phyloP scores from a whole-genome alignment of 2,113 vertebrate genomes.

The Prionailurus bengalensis region DNA sequence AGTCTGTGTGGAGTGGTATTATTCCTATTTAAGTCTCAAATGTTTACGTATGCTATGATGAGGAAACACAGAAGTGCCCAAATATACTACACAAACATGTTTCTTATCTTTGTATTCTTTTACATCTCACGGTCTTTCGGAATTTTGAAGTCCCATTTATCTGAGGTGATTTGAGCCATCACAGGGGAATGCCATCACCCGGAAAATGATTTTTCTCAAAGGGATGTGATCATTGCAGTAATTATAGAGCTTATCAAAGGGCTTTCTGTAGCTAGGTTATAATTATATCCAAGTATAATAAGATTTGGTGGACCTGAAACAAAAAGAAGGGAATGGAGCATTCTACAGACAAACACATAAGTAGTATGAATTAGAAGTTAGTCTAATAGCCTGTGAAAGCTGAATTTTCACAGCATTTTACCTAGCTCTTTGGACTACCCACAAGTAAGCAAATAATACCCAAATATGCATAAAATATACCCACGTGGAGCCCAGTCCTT shows the following conservation, averaged over 20 bases:
- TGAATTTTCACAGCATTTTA: neutral
- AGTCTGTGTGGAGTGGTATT: neutral
- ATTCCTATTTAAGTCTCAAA: neutral
- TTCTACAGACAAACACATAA: neutral
- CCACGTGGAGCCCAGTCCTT: neutral
- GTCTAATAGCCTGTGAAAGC: neutral
- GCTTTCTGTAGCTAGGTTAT: neutral
- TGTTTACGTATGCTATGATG: neutral
- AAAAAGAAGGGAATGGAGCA: neutral
- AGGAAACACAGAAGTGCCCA: conserved; percentile 22
- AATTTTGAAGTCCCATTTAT: neutral
- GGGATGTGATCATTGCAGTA: neutral
- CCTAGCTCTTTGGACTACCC: neutral
- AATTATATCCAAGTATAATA: neutral
- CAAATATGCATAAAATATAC: neutral
- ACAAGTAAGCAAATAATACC: conserved; percentile 22
- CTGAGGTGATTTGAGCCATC: neutral
- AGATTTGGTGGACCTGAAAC: neutral
- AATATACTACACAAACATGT: neutral
- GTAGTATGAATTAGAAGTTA: neutral
- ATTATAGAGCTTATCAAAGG: neutral
- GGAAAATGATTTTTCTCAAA: neutral
- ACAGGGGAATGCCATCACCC: neutral
- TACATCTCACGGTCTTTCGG: neutral
- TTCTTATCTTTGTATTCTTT: neutral